Evolutionary conservation across 2,888 invertebrate genomes (phyloP), one percentile per base, ranked within the genome.

Genomic region (Drosophila incognita): DNA sequence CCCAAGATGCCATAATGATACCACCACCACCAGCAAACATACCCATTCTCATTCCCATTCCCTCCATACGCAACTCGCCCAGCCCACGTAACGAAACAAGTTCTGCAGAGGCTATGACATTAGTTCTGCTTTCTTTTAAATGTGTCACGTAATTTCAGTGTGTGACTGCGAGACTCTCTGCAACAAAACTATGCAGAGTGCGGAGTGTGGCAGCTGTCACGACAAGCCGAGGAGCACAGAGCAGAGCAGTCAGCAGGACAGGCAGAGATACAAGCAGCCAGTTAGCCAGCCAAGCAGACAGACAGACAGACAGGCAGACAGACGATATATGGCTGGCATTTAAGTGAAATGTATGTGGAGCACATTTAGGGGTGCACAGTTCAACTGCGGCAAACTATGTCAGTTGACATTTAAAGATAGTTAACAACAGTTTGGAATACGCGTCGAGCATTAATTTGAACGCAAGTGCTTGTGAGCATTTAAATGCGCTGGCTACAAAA

Each of bases 101-200:
- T 69, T 64, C 38, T 61, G 59, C 75, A 46, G 60, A 59, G 59
- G 59, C 66, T 87, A 64, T 71, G 74, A 81, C 82, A 86, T 86
- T 86, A 87, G 89, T 90, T 83, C 82, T 87, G 82, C 80, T 90
- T 85, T 89, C 89, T 83, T 84, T 81, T 91, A 79, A 81, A 82
- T 81, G 91, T 91, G 87, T 90, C 87, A 87, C 87, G 91, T 87
- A 87, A 86, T 87, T 90, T 89, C 82, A 62, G 62, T 52, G 40
- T 74, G 73, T 54, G 58, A 69, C 21, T 29, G 21, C 29, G 58
- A 3, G 51, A 11, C 18, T 51, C 8, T 33, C 7, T 60, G 75
- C 52, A 51, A 76, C 58, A 62, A 70, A 69, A 65, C 66, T 63
- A 71, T 67, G 60, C 53, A 66, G 58, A 58, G 48, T 53, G 60